A percentile compares a stretch with the other conserved stretches of the same genome.
phyloP scores from a whole-genome alignment of 1,140 invertebrate genomes.

The Drosophila kikkawai region DNA sequence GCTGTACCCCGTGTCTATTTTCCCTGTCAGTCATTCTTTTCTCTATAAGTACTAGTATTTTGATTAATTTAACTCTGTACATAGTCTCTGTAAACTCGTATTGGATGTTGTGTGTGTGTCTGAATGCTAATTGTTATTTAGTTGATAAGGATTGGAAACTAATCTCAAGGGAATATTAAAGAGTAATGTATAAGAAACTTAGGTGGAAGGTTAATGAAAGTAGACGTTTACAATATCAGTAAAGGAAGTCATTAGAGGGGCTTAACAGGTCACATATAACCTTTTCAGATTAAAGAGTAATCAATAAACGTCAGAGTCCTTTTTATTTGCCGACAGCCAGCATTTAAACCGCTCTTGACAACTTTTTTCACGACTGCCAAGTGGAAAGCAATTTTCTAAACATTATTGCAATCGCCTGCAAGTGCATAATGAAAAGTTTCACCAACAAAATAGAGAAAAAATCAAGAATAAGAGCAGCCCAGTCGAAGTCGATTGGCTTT shows the following conservation, averaged over 20 bases:
- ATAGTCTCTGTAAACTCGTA: slow-evolving; percentile 29
- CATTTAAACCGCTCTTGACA: slow-evolving; percentile 17
- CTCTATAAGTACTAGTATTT: slow-evolving; percentile 17
- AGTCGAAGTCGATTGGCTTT: slow-evolving; percentile 76
- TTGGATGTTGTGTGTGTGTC: slow-evolving; percentile 30
- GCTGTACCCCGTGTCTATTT: slow-evolving; percentile 24
- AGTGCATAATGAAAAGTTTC: slow-evolving; percentile 68
- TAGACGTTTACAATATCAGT: too few species aligned
- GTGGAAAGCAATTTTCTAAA: slow-evolving; percentile 72
- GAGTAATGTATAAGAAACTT: neutral
- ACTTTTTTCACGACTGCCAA: slow-evolving; percentile 42
- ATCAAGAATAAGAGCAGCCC: slow-evolving; percentile 51
- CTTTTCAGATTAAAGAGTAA: too few species aligned
- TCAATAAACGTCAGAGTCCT: neutral
- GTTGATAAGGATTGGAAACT: neutral
- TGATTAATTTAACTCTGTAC: slow-evolving; percentile 47
- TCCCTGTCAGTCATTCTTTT: slow-evolving; percentile 22
- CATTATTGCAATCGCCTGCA: slow-evolving; percentile 71
- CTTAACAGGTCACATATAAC: too few species aligned
- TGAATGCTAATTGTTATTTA: slow-evolving; percentile 10
- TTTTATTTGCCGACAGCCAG: slow-evolving; percentile 8
- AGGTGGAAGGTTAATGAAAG: neutral
- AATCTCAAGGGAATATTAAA: neutral
- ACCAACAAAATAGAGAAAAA: slow-evolving; percentile 26
- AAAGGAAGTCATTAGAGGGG: too few species aligned